Conservation (phyloP, 2,113 vertebrate genomes). For the Neomonachus schauinslandi region DNA sequence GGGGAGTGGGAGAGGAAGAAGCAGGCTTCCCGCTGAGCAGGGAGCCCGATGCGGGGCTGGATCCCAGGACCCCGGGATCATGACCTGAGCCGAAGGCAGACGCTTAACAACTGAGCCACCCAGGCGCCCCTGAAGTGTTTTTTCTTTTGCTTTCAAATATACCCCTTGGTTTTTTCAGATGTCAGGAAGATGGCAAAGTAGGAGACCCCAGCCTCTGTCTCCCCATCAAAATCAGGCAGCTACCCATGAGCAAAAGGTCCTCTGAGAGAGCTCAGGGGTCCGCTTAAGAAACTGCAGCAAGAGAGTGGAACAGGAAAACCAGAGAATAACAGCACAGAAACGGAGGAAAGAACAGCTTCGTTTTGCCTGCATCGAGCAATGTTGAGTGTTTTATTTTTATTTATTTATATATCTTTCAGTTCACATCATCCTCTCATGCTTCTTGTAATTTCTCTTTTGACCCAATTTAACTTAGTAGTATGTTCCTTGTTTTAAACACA, state of each 20-base stretch:
- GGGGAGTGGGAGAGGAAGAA: too few species aligned
- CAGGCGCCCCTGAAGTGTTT: neutral
- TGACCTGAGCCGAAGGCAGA: too few species aligned
- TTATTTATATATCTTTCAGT: neutral
- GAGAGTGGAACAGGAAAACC: neutral
- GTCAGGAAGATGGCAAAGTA: neutral
- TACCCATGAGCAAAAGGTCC: neutral
- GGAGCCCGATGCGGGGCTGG: too few species aligned
- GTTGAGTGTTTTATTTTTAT: neutral
- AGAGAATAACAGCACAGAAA: too few species aligned
- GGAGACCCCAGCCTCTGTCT: neutral
- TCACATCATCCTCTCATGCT: neutral
- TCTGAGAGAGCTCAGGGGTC: neutral
- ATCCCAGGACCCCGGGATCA: too few species aligned
- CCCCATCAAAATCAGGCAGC: neutral
- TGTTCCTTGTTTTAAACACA: neutral
- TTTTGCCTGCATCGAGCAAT: neutral
- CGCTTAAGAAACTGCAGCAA: neutral
- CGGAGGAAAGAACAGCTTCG: neutral
- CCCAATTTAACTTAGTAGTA: neutral
- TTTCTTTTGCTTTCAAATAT: neutral
- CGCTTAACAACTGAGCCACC: too few species aligned
- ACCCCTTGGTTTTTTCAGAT: neutral
- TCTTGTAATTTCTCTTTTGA: neutral
- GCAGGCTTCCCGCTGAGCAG: too few species aligned